A percentile compares a stretch with the other conserved stretches of the same genome.
Evolutionary conservation across 2,797 vertebrate species (phyloP).

Genomic region (Siniperca undulata): DNA sequence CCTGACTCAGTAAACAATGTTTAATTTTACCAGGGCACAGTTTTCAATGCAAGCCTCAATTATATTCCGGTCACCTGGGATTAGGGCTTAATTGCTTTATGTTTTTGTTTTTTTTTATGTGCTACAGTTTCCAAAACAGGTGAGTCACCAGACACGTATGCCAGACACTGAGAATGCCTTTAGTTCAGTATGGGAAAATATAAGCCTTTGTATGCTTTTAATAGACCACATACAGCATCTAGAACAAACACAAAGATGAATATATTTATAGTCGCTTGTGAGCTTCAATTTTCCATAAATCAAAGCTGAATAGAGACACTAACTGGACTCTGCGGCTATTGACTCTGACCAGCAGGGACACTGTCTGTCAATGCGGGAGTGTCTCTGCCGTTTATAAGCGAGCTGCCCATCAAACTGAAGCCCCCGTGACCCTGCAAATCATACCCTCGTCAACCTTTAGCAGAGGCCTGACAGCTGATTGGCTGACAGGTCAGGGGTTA

Average conservation of each 20-base stretch:
- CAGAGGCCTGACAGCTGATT: slow-evolving; percentile 82
- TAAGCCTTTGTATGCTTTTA: slow-evolving; percentile 28
- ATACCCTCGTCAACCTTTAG: slow-evolving; percentile 74
- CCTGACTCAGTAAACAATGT: slow-evolving; percentile 78
- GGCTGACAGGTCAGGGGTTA: slow-evolving; percentile 84
- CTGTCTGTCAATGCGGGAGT: slow-evolving; percentile 61
- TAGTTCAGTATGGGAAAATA: slow-evolving; percentile 32
- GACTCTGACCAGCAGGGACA: slow-evolving; percentile 69
- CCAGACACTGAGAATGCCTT: slow-evolving; percentile 28
- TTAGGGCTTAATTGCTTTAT: slow-evolving; percentile 60
- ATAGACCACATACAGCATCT: slow-evolving; percentile 15
- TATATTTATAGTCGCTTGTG: slow-evolving; percentile 65
- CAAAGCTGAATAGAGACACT: slow-evolving; percentile 62
- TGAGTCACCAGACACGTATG: slow-evolving; percentile 75
- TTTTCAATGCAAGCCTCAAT: slow-evolving; percentile 67
- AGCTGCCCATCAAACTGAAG: slow-evolving; percentile 77
- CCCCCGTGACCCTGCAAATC: slow-evolving; percentile 77
- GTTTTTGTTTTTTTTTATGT: slow-evolving; percentile 30
- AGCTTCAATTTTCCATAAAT: slow-evolving; percentile 54
- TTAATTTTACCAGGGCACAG: slow-evolving; percentile 65
- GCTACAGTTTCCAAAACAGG: slow-evolving; percentile 77
- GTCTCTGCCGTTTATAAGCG: slow-evolving; percentile 59
- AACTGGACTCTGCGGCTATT: slow-evolving; percentile 28
- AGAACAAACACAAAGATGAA: slow-evolving; percentile 46
- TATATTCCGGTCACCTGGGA: slow-evolving; percentile 74